Evolutionary conservation across 2,888 invertebrate species (phyloP).

Genomic region (Patella ulyssiponensis): DNA sequence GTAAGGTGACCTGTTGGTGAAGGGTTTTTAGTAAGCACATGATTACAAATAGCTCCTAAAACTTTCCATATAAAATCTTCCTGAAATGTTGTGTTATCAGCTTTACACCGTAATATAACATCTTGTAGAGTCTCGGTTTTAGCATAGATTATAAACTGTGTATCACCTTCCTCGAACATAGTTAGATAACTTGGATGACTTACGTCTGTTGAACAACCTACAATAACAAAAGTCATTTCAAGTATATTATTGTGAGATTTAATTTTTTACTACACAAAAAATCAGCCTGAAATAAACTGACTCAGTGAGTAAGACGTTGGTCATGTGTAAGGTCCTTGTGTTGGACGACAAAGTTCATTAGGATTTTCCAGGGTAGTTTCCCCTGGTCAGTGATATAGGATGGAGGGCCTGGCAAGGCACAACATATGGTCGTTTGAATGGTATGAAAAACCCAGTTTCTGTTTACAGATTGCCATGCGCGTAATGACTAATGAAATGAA

Average conservation of each 20-base stretch:
- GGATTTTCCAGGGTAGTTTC: too few relatives aligned
- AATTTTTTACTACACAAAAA: neutral
- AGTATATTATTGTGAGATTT: neutral
- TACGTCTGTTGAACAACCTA: slow-evolving; percentile 16
- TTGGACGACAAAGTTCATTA: too few relatives aligned
- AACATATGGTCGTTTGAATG: too few relatives aligned
- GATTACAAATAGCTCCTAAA: slow-evolving; percentile 27
- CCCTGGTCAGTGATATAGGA: too few relatives aligned
- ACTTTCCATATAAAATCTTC: slow-evolving; percentile 44
- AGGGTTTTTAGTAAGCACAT: slow-evolving; percentile 25
- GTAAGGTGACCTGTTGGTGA: slow-evolving; percentile 31
- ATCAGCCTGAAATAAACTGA: neutral
- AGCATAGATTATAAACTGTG: slow-evolving; percentile 37
- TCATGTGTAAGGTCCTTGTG: too few relatives aligned
- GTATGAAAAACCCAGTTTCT: too few relatives aligned
- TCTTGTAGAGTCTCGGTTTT: slow-evolving; percentile 41
- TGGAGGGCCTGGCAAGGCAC: too few relatives aligned
- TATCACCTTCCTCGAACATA: slow-evolving; percentile 42
- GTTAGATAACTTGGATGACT: slow-evolving; percentile 38
- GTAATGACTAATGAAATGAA: too few relatives aligned
- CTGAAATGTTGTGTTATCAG: slow-evolving; percentile 30
- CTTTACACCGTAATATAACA: slow-evolving; percentile 32
- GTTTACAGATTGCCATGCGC: too few relatives aligned
- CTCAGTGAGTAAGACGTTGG: too few relatives aligned
- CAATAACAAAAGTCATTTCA: neutral